These are phyloP conservation scores for Ammodramus savannarum DNA, from an alignment of 2,113 vertebrate genomes.

Conservation along the genomic window DNA sequence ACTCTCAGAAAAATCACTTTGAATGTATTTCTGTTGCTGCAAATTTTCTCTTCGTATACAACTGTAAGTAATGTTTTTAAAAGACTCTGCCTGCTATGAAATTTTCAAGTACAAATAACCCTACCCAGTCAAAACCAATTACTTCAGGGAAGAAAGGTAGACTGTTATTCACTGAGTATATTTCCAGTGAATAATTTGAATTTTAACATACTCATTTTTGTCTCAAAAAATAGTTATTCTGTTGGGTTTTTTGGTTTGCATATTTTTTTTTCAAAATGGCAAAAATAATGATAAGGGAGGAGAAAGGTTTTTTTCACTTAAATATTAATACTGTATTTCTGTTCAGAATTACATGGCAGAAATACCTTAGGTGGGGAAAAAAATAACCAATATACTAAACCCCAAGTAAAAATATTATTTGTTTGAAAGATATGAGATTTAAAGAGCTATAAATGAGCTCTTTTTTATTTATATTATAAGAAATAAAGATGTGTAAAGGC, in stretches of 20 bases:
- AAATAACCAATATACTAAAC: neutral
- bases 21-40: neutral
- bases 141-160: neutral
- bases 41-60: neutral
- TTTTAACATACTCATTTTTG: neutral
- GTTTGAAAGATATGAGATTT: neutral
- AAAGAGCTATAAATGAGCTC: neutral
- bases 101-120: conserved; percentile 1
- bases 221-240: neutral
- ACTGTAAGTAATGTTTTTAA: neutral
- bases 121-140: neutral
- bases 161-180: neutral
- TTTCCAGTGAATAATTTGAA: neutral
- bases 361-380: neutral
- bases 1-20: neutral
- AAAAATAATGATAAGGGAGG: neutral
- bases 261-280: neutral
- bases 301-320: neutral
- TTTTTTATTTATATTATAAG: neutral
- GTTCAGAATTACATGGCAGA: neutral
- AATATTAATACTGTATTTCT: neutral
- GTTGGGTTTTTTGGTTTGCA: neutral
- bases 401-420: neutral
- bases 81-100: neutral
- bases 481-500: neutral